phyloP scores from a whole-genome alignment of 2,797 vertebrate genomes.

The Mallotus villosus region DNA sequence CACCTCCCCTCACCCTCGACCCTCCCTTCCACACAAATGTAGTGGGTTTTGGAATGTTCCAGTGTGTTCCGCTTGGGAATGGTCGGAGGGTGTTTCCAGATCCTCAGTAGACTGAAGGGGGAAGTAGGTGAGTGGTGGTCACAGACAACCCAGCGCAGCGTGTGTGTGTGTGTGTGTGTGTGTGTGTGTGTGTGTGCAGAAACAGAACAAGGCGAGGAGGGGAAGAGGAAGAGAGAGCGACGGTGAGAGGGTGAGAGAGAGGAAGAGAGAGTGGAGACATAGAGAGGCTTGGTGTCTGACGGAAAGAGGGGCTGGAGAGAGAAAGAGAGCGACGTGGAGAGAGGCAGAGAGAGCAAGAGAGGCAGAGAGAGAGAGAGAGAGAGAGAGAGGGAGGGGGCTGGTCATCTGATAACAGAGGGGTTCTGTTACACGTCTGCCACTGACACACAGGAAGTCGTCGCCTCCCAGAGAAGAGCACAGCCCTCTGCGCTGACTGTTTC shows the following conservation, averaged over 20 bases:
- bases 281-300: slow-evolving; percentile 66
- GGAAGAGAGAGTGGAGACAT: slow-evolving; percentile 38
- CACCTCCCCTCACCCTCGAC: too few species aligned
- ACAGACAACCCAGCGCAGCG: slow-evolving; percentile 1
- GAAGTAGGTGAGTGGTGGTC: not conserved
- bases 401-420: slow-evolving; percentile 86
- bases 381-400: slow-evolving; percentile 67
- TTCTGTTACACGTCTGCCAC: slow-evolving; percentile 81
- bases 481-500: slow-evolving; percentile 2
- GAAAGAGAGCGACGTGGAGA: slow-evolving; percentile 32
- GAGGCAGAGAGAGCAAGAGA: slow-evolving; percentile 51
- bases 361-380: not conserved
- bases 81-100: too few species aligned
- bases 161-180: slow-evolving; percentile 22
- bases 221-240: slow-evolving; percentile 18
- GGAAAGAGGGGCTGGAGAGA: slow-evolving; percentile 43
- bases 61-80: too few species aligned
- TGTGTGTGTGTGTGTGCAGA: slow-evolving; percentile 10
- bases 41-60: too few species aligned
- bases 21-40: too few species aligned
- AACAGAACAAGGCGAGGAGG: slow-evolving; percentile 11
- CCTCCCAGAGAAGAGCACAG: slow-evolving; percentile 53
- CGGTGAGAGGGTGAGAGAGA: too few species aligned
- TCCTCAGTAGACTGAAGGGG: slow-evolving; percentile 39
- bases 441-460: slow-evolving; percentile 77